Evolutionary conservation across 1,140 invertebrate species (phyloP), one percentile per base, ranked within the genome.

Genomic region (Panulirus ornatus): DNA sequence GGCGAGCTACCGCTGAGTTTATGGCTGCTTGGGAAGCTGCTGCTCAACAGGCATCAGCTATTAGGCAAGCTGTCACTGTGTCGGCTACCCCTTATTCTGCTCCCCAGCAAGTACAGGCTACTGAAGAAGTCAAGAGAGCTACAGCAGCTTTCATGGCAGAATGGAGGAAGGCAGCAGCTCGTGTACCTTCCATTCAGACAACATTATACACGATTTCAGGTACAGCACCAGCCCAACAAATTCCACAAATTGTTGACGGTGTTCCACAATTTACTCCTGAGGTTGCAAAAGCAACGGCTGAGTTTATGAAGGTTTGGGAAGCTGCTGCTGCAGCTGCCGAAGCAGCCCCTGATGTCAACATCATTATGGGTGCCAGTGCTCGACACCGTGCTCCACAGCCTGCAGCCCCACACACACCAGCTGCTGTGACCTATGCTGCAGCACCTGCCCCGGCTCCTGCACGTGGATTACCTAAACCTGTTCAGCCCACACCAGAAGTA

Each of bases 291-390:
- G 73, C 84, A 0, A 76, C 84, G 38, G 84, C 84, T 1, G 84
- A 87, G 42, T 87, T 87, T 47, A 58, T 40, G 84, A 87, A 87
- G 84, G 47, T 44, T 5, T 87, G 84, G 73, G 78, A 42, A 22
- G 73, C 84, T 78, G 84, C 86, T 34, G 86, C 86, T 34, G 70
- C 84, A 51, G 84, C 84, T 76, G 84, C 70, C 54, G 66, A 38
- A 75, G 66, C 84, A 27, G 84, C 71, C 36, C 84, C 84, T 86
- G 84, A 76, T 75, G 84, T 86, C 44, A 86, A 86, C 71, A 86
- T 86, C 27, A 86, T 86, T 76, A 86, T 86, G 84, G 84, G 84
- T 54, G 40, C 66, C 16, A 73, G n/a, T 38, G n/a, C n/a, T n/a
- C n/a, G n/a, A n/a, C n/a, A n/a, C n/a, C n/a, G n/a, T 27, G 8